phyloP scores from a whole-genome alignment of 2,113 vertebrate genomes.

The Polyodon spathula region DNA sequence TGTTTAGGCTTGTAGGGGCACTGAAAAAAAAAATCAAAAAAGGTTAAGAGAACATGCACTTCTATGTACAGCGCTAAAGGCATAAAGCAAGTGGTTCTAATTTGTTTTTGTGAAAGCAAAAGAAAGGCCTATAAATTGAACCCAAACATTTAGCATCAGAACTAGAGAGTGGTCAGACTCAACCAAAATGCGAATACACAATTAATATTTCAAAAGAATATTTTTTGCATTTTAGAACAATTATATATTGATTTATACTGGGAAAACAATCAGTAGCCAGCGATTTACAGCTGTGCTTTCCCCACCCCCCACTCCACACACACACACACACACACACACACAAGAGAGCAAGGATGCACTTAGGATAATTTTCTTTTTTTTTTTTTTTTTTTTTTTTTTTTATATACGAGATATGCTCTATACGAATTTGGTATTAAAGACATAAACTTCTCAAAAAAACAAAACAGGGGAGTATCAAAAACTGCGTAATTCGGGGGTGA shows the following conservation, averaged over 20 bases:
- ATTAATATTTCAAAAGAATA: too few relatives aligned
- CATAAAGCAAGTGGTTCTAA: slow-evolving; percentile 35
- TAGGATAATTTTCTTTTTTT: too few relatives aligned
- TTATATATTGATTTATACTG: slow-evolving; percentile 48
- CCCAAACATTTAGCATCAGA: slow-evolving; percentile 40
- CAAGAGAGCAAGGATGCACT: slow-evolving; percentile 43
- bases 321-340: too few relatives aligned
- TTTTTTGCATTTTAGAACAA: slow-evolving; percentile 63
- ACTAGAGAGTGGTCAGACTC: background rate
- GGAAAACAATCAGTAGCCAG: too few relatives aligned
- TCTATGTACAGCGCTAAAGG: slow-evolving; percentile 45
- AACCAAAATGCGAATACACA: slow-evolving; percentile 26
- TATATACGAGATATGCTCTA: too few relatives aligned
- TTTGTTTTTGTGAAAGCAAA: slow-evolving; percentile 32
- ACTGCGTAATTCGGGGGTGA: slow-evolving; percentile 46
- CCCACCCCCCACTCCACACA: too few relatives aligned
- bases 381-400: too few relatives aligned
- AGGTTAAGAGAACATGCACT: too few relatives aligned
- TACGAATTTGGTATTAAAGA: slow-evolving; percentile 40
- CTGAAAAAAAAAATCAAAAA: too few relatives aligned
- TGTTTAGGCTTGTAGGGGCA: too few relatives aligned
- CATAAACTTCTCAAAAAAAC: slow-evolving; percentile 67
- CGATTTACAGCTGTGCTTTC: too few relatives aligned
- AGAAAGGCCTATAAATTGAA: slow-evolving; percentile 38
- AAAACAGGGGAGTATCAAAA: slow-evolving; percentile 54